phyloP scores from a whole-genome alignment of 2,113 vertebrate species.

The Hymenochirus boettgeri region DNA sequence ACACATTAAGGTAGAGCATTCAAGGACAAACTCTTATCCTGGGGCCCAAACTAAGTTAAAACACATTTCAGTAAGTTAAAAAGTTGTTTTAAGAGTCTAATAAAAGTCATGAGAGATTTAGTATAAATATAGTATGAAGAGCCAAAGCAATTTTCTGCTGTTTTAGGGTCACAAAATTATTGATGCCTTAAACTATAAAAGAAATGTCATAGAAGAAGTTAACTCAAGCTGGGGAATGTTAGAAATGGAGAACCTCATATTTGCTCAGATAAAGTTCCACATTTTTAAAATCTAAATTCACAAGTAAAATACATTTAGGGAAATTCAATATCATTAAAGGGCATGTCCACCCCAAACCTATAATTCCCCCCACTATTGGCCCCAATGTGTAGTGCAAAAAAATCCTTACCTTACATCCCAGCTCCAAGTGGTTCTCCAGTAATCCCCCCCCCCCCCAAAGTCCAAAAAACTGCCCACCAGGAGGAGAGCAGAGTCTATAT shows the following conservation, averaged over 20 bases:
- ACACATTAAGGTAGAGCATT: conserved; percentile 33
- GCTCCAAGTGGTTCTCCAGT: too few species aligned
- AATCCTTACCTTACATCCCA: too few species aligned
- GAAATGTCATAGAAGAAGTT: not conserved
- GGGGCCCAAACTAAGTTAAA: conserved; percentile 30
- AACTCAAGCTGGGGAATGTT: not conserved
- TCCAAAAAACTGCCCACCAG: too few species aligned
- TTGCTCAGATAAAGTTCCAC: not conserved
- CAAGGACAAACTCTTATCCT: conserved; percentile 37
- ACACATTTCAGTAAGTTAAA: conserved; percentile 36
- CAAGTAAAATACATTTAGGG: too few species aligned
- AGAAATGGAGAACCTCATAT: not conserved
- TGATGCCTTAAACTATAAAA: conserved; percentile 29
- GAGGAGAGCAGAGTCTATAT: too few species aligned
- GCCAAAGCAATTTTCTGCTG: conserved; percentile 39
- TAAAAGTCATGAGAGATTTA: conserved; percentile 42
- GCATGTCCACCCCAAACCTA: too few species aligned
- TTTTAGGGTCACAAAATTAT: conserved; percentile 42
- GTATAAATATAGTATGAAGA: conserved; percentile 39
- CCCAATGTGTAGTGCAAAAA: too few species aligned
- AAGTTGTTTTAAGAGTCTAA: conserved; percentile 40
- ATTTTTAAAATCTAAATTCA: too few species aligned
- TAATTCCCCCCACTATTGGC: too few species aligned
- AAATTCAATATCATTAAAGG: too few species aligned
- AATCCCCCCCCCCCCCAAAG: too few species aligned